Evolutionary conservation across 2,888 invertebrate genomes (phyloP), one percentile per base, ranked within the genome.

Genomic region (Pollenia labialis): DNA sequence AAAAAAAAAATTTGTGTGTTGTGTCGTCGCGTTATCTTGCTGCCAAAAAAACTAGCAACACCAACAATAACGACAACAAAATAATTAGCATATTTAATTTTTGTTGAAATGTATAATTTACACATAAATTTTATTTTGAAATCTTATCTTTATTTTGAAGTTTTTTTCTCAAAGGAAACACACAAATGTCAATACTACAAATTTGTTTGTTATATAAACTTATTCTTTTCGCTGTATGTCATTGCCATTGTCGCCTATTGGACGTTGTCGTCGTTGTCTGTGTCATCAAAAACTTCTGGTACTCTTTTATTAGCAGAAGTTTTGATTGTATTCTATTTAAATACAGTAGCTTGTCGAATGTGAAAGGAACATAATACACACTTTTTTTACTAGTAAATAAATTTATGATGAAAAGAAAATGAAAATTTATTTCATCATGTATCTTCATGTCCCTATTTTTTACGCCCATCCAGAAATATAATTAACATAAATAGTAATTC

Each of bases 61-160:
- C 16, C 48, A 60, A 42, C 52, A 52, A 54, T 9, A 75, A 60
- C n/a, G 72, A 64, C 16, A 18, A 18, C 9, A 18, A 62, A 76
- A 66, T 71, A 86, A 86, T 86, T 86, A 75, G 82, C 86, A 86
- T 86, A 69, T 86, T 83, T 83, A 86, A 86, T 86, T 86, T 86
- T 54, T 79, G 54, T 58, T 71, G 12, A 74, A 85, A 75, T 83
- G 79, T 76, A 83, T 86, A 79, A 86, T 71, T 54, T 83, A 56
- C 71, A 75, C 85, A 82, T 86, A 80, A 81, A 83, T 82, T 74
- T 85, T 79, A 84, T 23, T 83, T 77, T 56, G 14, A 42, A 79
- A 79, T 79, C 58, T 84, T 79, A 84, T 84, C 77, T 79, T 71
- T 82, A 56, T 44, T 69, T 66, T 72, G 6, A 32, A 32, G 6